Evolutionary conservation across 2,888 invertebrate species (phyloP).

Genomic region (Bellardia pandia): DNA sequence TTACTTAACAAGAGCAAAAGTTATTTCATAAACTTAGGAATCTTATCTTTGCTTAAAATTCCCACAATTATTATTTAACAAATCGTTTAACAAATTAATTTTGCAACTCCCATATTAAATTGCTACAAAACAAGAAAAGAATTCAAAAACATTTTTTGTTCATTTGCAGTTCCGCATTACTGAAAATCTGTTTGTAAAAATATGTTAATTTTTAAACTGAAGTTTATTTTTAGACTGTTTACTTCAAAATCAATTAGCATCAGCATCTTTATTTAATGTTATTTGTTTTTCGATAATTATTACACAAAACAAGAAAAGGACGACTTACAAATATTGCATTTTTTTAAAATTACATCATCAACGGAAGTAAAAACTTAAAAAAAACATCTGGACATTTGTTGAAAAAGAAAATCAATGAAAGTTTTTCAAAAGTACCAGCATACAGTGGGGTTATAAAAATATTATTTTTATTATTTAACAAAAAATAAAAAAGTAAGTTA

Average conservation of each 20-base stretch:
- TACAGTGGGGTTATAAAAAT: not conserved
- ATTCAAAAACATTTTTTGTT: not conserved
- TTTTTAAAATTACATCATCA: constrained; percentile 31
- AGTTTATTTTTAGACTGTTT: constrained; percentile 31
- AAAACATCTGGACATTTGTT: constrained; percentile 19
- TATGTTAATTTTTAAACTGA: not conserved
- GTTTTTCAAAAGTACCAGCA: not conserved
- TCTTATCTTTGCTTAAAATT: too few species aligned
- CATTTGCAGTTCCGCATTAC: constrained; percentile 29
- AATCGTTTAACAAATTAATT: not conserved
- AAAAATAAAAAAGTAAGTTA: too few species aligned
- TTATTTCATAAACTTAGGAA: too few species aligned
- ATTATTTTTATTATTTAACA: not conserved
- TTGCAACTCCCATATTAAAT: not conserved
- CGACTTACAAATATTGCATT: not conserved
- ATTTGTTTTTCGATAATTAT: constrained; percentile 15
- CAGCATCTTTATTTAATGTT: not conserved
- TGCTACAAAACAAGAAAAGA: not conserved
- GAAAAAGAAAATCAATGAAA: not conserved
- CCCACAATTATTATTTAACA: too few species aligned
- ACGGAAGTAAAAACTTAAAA: constrained; percentile 37
- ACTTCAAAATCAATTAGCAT: constrained; percentile 53
- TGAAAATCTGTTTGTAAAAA: not conserved
- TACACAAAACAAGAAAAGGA: constrained; percentile 14
- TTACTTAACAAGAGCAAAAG: too few species aligned